Base-by-base conservation (phyloP, 2,888 invertebrate species). In the Epiblema foenella region DNA sequence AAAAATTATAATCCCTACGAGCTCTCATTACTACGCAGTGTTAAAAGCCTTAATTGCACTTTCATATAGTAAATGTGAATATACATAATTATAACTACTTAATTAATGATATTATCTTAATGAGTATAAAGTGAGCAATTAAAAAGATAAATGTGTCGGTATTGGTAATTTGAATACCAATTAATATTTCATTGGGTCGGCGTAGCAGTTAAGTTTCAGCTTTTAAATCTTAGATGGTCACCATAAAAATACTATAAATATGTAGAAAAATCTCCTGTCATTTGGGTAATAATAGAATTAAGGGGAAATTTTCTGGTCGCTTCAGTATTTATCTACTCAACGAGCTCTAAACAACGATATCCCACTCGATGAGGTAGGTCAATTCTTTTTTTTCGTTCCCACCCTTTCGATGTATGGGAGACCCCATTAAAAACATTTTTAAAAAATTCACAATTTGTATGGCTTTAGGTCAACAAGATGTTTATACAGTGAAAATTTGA, bases 91-190 rank as follows among this genome's bases (percentile, higher is more conserved):
- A 24, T 70, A 58, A 67, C 67, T 56, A 68, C 67, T 64, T 72
- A 73, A 68, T 65, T 69, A 69, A 66, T 18, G 59, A 60, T 62
- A 66, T 49, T 65, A 69, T 63, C 49, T 74, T 68, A 65, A 67
- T 68, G 56, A 69, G 62, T 75, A 75, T 75, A 58, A 59, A 52
- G 57, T 42, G 42, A 18, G 24, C 60, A 51, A 72, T 73, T 74
- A 76, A 66, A 74, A 69, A 71, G 46, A 68, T 57, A 57, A 67
- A 70, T 37, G 63, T 15, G 33, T 17, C 24, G 57, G 15, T 52
- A 51, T 39, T 60, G 46, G n/a, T 62, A n/a, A 18, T 59, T 69
- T 54, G 42, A 65, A 11, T 29, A 59, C 17, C 11, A 24, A 63
- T 69, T 56, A 42, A 37, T 65, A 49, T 57, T 42, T 49, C 52